Percentiles rank a stretch among this genome's conserved stretches.
Evolutionary conservation across 1,140 invertebrate genomes (phyloP).

Genomic region (Acromyrmex echinatior): DNA sequence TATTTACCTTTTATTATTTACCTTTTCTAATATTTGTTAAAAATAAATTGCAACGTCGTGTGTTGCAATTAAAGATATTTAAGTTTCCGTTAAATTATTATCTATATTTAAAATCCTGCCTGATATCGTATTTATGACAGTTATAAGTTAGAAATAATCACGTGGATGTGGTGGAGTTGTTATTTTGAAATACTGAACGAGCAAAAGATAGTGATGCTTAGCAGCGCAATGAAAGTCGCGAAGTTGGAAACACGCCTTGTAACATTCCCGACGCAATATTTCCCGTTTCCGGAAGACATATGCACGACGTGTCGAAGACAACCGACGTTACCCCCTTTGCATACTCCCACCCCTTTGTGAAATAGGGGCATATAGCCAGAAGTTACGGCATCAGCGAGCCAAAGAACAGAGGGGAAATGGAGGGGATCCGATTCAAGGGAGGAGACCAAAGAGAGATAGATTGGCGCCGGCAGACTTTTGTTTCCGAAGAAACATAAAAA

Average conservation of each 20-base stretch:
- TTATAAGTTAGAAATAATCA: slow-evolving; percentile 1
- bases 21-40: neutral
- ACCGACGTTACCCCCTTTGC: slow-evolving; percentile 41
- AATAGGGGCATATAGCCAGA: slow-evolving; percentile 66
- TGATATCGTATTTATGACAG: neutral
- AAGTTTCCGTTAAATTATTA: neutral
- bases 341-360: neutral
- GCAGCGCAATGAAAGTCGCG: slow-evolving; percentile 10
- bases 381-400: slow-evolving; percentile 67
- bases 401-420: slow-evolving; percentile 9
- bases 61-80: neutral
- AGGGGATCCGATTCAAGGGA: slow-evolving; percentile 46
- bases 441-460: slow-evolving; percentile 65
- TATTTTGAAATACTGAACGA: neutral
- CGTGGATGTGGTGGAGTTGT: neutral
- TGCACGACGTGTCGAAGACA: slow-evolving; percentile 75
- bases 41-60: neutral
- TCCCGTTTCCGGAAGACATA: slow-evolving; percentile 78
- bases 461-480: slow-evolving; percentile 84
- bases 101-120: neutral
- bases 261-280: slow-evolving; percentile 72
- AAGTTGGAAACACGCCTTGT: slow-evolving; percentile 46
- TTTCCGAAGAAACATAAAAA: slow-evolving; percentile 86
- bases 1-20: neutral
- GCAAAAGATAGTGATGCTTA: neutral